Evolutionary conservation across 2,888 invertebrate genomes (phyloP).

Genomic region (Nasonia oneida): DNA sequence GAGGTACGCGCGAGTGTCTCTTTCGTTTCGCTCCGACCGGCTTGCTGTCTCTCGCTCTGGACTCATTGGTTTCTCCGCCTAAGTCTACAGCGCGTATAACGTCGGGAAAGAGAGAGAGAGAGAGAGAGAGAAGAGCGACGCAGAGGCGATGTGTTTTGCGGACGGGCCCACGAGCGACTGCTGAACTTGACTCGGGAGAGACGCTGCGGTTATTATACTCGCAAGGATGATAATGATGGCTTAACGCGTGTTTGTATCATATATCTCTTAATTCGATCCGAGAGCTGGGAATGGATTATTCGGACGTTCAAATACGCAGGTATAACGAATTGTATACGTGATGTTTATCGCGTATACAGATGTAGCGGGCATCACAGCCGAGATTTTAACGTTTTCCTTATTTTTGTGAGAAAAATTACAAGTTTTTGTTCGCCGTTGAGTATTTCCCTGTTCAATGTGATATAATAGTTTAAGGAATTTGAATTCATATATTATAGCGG

Average conservation of each 20-base stretch:
- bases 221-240: background rate
- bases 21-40: background rate
- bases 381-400: no score
- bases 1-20: conserved; percentile 43
- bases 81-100: background rate
- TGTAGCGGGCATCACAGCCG: no score
- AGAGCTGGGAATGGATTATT: no score
- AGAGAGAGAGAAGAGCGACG: background rate
- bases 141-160: background rate
- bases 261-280: background rate
- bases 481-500: no score
- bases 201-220: background rate
- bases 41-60: background rate
- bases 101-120: background rate
- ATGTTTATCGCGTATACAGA: no score
- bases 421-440: no score
- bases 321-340: no score
- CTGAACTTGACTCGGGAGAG: background rate
- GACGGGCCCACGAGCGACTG: background rate
- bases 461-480: no score
- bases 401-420: no score
- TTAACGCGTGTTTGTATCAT: background rate
- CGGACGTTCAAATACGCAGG: no score
- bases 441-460: no score
- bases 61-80: background rate